Percentiles rank a stretch among this genome's conserved stretches.
Evolutionary conservation across 2,113 vertebrate genomes (phyloP).

Genomic region (Mellivora capensis): DNA sequence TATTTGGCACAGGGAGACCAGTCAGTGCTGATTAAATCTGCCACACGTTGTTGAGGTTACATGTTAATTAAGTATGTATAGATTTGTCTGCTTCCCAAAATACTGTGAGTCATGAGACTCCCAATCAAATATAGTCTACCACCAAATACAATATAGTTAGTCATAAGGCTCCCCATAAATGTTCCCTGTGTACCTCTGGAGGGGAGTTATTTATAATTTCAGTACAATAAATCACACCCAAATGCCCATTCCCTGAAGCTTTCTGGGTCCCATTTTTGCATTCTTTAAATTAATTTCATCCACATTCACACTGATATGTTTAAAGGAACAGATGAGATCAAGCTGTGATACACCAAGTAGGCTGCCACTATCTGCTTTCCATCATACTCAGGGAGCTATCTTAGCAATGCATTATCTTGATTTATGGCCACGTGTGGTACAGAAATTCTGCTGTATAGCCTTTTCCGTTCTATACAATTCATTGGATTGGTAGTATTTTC

Average conservation of each 20-base stretch:
- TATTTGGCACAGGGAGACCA: not conserved
- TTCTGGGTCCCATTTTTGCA: not conserved
- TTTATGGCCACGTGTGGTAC: not conserved
- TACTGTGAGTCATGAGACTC: not conserved
- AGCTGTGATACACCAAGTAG: not conserved
- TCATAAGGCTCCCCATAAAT: not conserved
- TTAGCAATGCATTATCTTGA: not conserved
- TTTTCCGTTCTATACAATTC: not conserved
- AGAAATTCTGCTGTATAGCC: not conserved
- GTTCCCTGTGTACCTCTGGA: not conserved
- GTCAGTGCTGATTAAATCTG: not conserved
- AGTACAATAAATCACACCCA: not conserved
- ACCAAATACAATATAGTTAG: not conserved
- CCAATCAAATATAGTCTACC: not conserved
- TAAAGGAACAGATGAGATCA: slow-evolving; percentile 5
- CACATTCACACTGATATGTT: not conserved
- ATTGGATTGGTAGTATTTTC: not conserved
- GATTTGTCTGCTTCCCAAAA: not conserved
- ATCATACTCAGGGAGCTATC: not conserved
- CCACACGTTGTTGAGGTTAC: not conserved
- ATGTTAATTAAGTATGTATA: not conserved
- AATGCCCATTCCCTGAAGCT: not conserved
- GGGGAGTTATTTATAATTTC: not conserved
- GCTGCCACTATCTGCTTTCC: not conserved
- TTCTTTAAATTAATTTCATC: not conserved